Base-by-base conservation (phyloP, 2,888 invertebrate species). In the Phaedon cochleariae region DNA sequence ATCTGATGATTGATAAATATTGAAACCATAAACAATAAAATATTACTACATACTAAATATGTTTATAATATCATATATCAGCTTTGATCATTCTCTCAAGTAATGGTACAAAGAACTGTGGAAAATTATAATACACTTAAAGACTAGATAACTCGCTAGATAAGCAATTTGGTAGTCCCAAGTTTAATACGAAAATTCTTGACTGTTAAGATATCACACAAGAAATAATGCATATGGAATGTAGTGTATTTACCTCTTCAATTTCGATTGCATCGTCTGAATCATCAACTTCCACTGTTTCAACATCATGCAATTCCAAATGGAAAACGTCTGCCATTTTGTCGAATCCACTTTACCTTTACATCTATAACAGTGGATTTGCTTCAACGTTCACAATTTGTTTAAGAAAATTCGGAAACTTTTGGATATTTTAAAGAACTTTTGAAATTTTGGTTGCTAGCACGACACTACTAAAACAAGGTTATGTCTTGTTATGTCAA, bases 301-400 rank as follows among this genome's bases (percentile, higher is more conserved):
- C 87, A 66, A 85, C 86, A 80, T 91, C 91, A 80, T 91, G 90
- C 81, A 96, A 87, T 85, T 97, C 96, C 84, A 97, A 90, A 88
- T 96, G 95, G 85, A 97, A 96, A 84, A 96, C 93, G 85, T 93
- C 95, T 84, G 92, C 92, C 91, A 92, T 92, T 80, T 65, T 70
- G 22, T 26, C 57, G 37, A 17, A 21, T 41, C 31, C 48, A 22
- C 29, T 54, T 55, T 55, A 48, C 59, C 57, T 63, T 65, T 55
- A 67, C 70, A 70, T 69, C 60, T 69, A 69, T 64, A 67, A 65
- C 62, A 67, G 60, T 55, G 49, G 59, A 60, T 65, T 63, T 64
- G 62, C 62, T 63, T 65, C 54, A 59, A 60, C 18, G 18, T 59
- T 60, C 48, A 26, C 48, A 20, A 51, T 51, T 37, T 37, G 6